These are phyloP conservation scores for Trematomus bernacchii DNA, from an alignment of 2,797 vertebrate species.

Conservation along the genomic window DNA sequence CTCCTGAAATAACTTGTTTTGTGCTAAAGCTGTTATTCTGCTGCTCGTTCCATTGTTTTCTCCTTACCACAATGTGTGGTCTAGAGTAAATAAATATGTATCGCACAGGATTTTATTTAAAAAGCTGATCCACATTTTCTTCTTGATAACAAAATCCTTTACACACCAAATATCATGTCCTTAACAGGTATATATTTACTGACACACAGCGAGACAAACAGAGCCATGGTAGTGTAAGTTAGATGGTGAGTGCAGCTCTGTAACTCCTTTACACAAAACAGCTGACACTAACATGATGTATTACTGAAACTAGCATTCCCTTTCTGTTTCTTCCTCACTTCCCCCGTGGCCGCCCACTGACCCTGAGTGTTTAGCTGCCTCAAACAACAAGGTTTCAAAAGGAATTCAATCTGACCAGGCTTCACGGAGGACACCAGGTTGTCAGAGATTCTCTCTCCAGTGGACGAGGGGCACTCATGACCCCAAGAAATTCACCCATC, in stretches of 20 bases:
- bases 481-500: conserved; percentile 61
- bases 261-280: conserved; percentile 38
- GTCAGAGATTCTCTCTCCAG: conserved; percentile 62
- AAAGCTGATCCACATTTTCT: too few species aligned
- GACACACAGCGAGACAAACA: conserved; percentile 29
- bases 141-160: too few species aligned
- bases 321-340: conserved; percentile 42
- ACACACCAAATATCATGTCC: background rate
- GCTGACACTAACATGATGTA: conserved; percentile 58
- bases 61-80: too few species aligned
- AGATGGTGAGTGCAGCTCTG: conserved; percentile 48
- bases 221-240: conserved; percentile 31
- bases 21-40: too few species aligned
- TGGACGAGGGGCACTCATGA: conserved; percentile 53
- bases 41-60: too few species aligned
- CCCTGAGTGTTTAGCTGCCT: conserved; percentile 63
- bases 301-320: conserved; percentile 53
- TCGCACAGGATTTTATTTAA: too few species aligned
- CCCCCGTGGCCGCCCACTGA: conserved; percentile 55
- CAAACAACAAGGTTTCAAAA: conserved; percentile 71
- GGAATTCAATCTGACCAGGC: conserved; percentile 47
- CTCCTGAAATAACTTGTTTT: too few species aligned
- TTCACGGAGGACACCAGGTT: conserved; percentile 53
- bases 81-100: too few species aligned
- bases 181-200: conserved; percentile 30